A percentile compares a stretch with the other conserved stretches of the same genome.
Evolutionary conservation across 2,797 vertebrate species (phyloP).

Genomic region (Podarcis siculus): DNA sequence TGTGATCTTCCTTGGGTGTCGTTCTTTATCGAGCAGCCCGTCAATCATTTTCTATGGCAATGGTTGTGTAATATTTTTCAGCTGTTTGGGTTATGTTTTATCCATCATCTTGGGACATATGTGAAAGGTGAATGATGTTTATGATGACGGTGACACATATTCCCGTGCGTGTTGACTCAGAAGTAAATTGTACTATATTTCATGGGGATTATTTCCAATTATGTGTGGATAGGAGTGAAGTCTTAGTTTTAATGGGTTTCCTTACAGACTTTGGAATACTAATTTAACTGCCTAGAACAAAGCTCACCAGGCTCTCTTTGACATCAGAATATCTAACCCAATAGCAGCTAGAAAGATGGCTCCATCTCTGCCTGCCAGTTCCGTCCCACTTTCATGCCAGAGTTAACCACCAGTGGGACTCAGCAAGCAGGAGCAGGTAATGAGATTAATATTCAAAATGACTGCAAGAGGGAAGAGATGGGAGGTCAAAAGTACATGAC

Average conservation of each 20-base stretch:
- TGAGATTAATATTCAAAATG: background rate
- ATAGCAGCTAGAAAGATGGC: background rate
- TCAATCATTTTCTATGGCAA: too few relatives aligned
- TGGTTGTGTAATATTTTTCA: too few relatives aligned
- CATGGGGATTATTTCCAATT: background rate
- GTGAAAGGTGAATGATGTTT: too few relatives aligned
- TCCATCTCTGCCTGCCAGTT: background rate
- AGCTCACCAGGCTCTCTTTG: background rate
- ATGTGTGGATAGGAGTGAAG: background rate
- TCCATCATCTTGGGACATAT: too few relatives aligned
- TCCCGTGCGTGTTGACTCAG: background rate
- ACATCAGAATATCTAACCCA: background rate
- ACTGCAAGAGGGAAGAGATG: background rate
- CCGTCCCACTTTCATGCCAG: background rate
- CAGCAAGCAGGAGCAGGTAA: background rate
- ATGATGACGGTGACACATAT: too few relatives aligned
- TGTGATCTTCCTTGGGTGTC: too few relatives aligned
- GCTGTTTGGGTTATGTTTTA: too few relatives aligned
- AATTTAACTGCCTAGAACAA: background rate
- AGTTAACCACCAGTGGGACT: background rate
- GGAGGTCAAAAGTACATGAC: background rate
- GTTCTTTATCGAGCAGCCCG: too few relatives aligned
- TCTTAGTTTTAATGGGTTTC: background rate
- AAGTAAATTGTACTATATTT: background rate
- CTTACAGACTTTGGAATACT: background rate